Conservation (phyloP, 2,797 vertebrate genomes). For the Iguana delicatissima region DNA sequence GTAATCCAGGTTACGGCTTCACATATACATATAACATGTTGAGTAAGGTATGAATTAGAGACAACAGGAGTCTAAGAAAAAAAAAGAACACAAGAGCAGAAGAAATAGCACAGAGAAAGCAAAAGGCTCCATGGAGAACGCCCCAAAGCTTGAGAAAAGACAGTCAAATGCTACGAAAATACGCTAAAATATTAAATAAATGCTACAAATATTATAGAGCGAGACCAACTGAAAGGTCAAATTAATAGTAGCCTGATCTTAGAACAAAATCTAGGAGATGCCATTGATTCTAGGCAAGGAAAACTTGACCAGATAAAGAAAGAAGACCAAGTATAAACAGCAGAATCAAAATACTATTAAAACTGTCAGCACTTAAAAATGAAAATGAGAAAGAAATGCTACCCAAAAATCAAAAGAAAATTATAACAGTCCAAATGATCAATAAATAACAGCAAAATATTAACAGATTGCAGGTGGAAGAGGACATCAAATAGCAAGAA, state of each 20-base stretch:
- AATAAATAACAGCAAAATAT: not conserved
- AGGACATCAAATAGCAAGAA: not conserved
- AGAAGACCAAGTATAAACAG: not conserved
- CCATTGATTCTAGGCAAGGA: not conserved
- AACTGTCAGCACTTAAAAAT: not conserved
- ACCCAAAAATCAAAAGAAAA: not conserved
- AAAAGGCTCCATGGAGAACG: not conserved
- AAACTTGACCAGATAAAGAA: not conserved
- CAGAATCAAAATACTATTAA: not conserved
- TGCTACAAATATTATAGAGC: not conserved
- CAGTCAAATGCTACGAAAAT: not conserved
- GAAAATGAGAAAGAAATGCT: not conserved
- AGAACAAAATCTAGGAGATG: not conserved
- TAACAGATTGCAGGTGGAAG: not conserved
- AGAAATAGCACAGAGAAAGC: not conserved
- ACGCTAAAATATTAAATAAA: no score
- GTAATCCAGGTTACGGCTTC: not conserved
- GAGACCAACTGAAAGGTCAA: not conserved
- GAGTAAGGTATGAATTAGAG: not conserved
- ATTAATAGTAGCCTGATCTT: not conserved
- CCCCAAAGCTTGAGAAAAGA: not conserved
- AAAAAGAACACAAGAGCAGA: not conserved
- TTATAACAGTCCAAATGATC: not conserved
- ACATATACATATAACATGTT: not conserved
- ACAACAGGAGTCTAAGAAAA: not conserved